These are phyloP conservation scores for Leptobrachium ailaonicum DNA, from an alignment of 2,113 vertebrate species.

Conservation along the genomic window DNA sequence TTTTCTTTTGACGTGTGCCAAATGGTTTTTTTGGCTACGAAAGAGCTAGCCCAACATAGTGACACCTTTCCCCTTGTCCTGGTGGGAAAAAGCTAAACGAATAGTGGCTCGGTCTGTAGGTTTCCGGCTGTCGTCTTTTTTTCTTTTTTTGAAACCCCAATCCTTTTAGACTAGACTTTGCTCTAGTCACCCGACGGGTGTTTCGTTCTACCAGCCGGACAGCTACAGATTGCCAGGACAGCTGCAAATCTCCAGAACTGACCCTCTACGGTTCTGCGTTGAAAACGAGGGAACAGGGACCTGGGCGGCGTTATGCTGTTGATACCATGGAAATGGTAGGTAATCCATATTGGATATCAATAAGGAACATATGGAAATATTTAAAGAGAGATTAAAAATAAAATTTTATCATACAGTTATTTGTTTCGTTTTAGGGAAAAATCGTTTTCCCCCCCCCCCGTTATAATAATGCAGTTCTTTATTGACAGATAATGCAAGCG, in stretches of 20 bases:
- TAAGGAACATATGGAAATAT: conserved; percentile 77
- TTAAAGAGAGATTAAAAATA: conserved; percentile 72
- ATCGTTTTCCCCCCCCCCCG: conserved; percentile 54
- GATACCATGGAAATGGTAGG: conserved; percentile 74
- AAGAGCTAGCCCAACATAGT: conserved; percentile 57
- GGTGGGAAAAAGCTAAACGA: conserved; percentile 11
- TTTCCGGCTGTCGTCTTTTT: neutral
- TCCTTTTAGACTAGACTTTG: neutral
- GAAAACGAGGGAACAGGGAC: conserved; percentile 48
- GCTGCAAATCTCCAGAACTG: too few species aligned
- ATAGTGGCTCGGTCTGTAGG: neutral
- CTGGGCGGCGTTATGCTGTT: conserved; percentile 62
- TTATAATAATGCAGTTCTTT: conserved; percentile 72
- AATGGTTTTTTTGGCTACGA: conserved; percentile 55
- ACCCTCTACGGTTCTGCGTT: neutral
- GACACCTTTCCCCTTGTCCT: conserved; percentile 22
- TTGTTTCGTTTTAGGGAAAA: conserved; percentile 55
- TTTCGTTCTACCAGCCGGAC: neutral
- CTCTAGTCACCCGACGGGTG: neutral
- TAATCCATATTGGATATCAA: conserved; percentile 99
- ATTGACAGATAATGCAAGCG: conserved; percentile 64
- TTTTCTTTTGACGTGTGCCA: conserved; percentile 56
- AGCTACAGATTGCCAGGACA: neutral
- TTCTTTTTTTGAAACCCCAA: neutral
- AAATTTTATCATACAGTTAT: conserved; percentile 76